Percentiles rank a stretch among this genome's conserved stretches.
phyloP scores from a whole-genome alignment of 2,888 invertebrate species.

The Drosophila nigricruria region DNA sequence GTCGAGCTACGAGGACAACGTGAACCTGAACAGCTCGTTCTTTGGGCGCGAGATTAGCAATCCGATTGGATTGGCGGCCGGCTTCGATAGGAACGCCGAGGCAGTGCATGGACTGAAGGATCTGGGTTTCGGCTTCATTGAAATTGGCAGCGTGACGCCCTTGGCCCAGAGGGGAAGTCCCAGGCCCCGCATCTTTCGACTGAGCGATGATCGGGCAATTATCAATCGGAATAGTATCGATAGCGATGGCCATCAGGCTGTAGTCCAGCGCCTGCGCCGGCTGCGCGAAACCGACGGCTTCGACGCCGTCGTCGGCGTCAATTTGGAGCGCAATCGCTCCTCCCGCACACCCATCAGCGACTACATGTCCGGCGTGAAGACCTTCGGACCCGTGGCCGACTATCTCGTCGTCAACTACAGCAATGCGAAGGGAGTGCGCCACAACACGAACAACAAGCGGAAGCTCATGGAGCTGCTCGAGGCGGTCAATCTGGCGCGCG shows the following conservation, averaged over 20 bases:
- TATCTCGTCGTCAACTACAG: slow-evolving; percentile 98
- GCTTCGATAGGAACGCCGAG: slow-evolving; percentile 99
- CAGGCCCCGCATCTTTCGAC: slow-evolving; percentile 95
- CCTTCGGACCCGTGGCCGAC: slow-evolving; percentile 94
- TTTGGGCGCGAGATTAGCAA: slow-evolving; percentile 91
- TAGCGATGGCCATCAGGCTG: slow-evolving; percentile 94
- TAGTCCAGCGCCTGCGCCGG: slow-evolving; percentile 89
- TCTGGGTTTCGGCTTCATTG: slow-evolving; percentile 97
- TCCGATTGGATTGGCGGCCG: slow-evolving; percentile 99
- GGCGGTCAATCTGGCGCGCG: slow-evolving; percentile 88
- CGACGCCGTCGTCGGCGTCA: slow-evolving; percentile 93
- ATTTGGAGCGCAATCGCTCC: slow-evolving; percentile 97
- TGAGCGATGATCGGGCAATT: slow-evolving; percentile 93
- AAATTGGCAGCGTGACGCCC: slow-evolving; percentile 98
- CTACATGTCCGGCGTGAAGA: slow-evolving; percentile 93
- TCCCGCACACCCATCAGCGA: slow-evolving; percentile 91
- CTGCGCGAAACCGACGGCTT: slow-evolving; percentile 83
- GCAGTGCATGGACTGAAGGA: slow-evolving; percentile 92
- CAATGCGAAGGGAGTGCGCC: slow-evolving; percentile 94
- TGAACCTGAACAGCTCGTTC: slow-evolving; percentile 88
- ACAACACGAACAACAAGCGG: slow-evolving; percentile 92
- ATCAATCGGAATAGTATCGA: slow-evolving; percentile 99
- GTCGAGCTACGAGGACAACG: slow-evolving; percentile 55
- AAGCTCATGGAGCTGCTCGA: slow-evolving; percentile 90
- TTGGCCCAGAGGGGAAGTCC: slow-evolving; percentile 96